Evolutionary conservation across 2,797 vertebrate genomes (phyloP), one percentile per base, ranked within the genome.

Genomic region (Xenops minutus): DNA sequence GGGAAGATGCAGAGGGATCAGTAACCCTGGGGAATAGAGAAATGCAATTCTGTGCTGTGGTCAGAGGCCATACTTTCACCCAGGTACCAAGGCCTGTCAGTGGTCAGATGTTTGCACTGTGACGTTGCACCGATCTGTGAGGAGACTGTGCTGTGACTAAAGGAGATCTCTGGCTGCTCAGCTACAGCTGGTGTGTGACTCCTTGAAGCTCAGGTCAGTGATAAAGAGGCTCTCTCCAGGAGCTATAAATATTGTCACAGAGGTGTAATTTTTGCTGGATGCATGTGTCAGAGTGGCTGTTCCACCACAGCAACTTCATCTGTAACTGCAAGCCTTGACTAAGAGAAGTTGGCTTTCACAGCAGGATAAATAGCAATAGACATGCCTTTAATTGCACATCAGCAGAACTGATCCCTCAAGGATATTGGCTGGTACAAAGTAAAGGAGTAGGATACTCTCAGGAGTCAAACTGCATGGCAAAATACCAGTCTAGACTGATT

Each of bases 181-280:
- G 78, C 78, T 89, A 12, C 73, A 66, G 81, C 63, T 87, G 86
- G 49, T 74, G 51, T 39, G 81, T 1, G 24, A 66, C 85, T 85
- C 66, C 91, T 80, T 46, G 71, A 74, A 94, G 83, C 93, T 89
- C 61, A 22, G 93, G 88, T 91, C 91, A 91, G 87, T 88, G 91
- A 96, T 72, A 83, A 93, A 96, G 91, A 94, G 86, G 36, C 64
- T 93, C 92, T 59, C 89, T 89, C 72, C 26, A 27, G 89, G 89
- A 96, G 84, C 95, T 74, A 96, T 93, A 87, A 96, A 96, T 94
- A 94, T 36, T 95, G 95, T 91, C 92, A 92, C 82, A 93, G 51
- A 41, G 73, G 86, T 91, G 75, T 91, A 80, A 74, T 92, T 87
- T 51, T 92, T 66, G 58, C 92, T 92, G 91, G 92, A 96, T 93